Percentiles rank a stretch among this genome's conserved stretches.
Evolutionary conservation across 2,113 vertebrate genomes (phyloP).

Genomic region (Microcebus ravelobensis): DNA sequence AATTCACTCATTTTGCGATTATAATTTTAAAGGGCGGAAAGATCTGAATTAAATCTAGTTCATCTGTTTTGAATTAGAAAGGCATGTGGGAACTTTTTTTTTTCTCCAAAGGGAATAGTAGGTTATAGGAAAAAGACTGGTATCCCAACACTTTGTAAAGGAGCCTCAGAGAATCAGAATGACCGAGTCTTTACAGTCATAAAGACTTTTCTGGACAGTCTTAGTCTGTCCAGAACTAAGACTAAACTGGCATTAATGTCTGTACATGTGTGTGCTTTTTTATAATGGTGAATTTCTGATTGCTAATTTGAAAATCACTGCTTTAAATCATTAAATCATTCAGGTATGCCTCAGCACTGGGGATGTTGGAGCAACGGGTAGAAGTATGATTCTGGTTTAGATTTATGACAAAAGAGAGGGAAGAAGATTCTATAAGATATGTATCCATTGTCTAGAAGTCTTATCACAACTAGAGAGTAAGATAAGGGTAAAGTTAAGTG

Average conservation of each 20-base stretch:
- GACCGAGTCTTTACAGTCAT: conserved; percentile 30
- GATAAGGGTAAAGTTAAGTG: neutral
- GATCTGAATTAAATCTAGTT: conserved; percentile 77
- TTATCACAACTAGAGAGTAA: neutral
- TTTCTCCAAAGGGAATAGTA: conserved; percentile 58
- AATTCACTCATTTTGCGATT: conserved; percentile 75
- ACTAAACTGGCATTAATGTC: neutral
- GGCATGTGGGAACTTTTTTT: conserved; percentile 65
- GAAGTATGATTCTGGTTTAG: neutral
- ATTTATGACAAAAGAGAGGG: neutral
- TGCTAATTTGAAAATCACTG: neutral
- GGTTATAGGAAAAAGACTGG: conserved; percentile 45
- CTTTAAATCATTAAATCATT: conserved; percentile 17
- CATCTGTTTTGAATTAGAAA: conserved; percentile 77
- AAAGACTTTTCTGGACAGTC: too few species aligned
- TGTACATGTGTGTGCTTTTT: neutral
- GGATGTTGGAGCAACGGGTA: neutral
- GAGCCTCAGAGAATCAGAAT: conserved; percentile 8
- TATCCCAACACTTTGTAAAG: neutral
- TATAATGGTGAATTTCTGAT: conserved; percentile 45
- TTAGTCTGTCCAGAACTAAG: neutral
- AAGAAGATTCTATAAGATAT: neutral
- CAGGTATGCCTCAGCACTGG: neutral
- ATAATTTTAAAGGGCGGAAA: conserved; percentile 73
- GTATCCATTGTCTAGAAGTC: neutral